Evolutionary conservation across 2,113 vertebrate species (phyloP).

Genomic region (Charina bottae): DNA sequence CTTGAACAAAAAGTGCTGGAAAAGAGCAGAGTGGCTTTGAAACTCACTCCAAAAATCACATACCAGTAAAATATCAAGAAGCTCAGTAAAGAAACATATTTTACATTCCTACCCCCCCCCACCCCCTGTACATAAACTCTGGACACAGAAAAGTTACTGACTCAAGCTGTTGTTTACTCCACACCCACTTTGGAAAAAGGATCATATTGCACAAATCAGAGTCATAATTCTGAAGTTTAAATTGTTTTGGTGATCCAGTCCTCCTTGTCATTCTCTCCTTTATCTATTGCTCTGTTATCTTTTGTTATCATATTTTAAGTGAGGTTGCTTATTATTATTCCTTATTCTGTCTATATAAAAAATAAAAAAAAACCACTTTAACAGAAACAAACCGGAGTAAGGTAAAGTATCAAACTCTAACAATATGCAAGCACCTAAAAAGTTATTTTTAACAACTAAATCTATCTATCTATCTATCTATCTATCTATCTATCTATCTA

Average conservation of each 20-base stretch:
- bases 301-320: neutral
- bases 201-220: conserved; percentile 38
- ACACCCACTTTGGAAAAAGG: conserved; percentile 22
- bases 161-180: neutral
- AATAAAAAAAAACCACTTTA: neutral
- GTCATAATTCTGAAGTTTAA: neutral
- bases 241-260: neutral
- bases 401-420: neutral
- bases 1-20: neutral
- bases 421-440: neutral
- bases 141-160: conserved; percentile 23
- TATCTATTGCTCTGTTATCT: neutral
- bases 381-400: neutral
- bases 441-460: neutral
- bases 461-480: no score
- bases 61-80: neutral
- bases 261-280: neutral
- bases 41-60: conserved; percentile 2
- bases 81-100: conserved; percentile 43
- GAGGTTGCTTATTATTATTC: neutral
- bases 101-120: conserved; percentile 61
- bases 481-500: no score
- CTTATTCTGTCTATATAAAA: neutral
- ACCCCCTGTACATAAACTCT: conserved; percentile 29
- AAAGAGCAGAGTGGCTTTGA: neutral